phyloP scores from a whole-genome alignment of 2,888 invertebrate species.

The Pseudoips prasinana region DNA sequence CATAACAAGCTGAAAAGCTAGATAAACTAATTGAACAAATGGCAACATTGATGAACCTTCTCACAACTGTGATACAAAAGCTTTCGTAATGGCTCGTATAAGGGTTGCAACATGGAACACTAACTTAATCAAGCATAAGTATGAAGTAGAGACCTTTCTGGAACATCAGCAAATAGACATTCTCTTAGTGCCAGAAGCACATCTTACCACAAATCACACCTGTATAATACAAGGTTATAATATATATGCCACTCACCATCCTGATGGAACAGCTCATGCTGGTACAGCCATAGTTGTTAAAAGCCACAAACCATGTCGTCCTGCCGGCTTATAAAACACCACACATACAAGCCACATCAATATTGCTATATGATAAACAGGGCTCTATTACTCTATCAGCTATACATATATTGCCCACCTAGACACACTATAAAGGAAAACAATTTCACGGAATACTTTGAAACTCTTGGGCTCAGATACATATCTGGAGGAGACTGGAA shows the following conservation, averaged over 20 bases:
- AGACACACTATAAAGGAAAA: constrained; percentile 4
- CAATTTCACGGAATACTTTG: background rate
- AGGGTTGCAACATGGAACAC: constrained; percentile 3
- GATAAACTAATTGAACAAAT: constrained; percentile 6
- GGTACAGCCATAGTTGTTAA: constrained; percentile 2
- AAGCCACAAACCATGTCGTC: constrained; percentile 2
- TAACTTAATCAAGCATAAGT: background rate
- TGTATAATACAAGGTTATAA: background rate
- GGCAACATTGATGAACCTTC: constrained; percentile 1
- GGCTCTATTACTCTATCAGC: constrained; percentile 2
- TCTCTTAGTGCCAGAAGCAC: constrained; percentile 1
- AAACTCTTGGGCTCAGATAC: constrained; percentile 1
- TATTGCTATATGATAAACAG: constrained; percentile 1
- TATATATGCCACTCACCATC: constrained; percentile 1
- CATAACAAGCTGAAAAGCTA: constrained; percentile 4
- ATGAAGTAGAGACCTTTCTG: background rate
- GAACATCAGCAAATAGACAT: background rate
- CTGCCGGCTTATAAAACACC: constrained; percentile 3
- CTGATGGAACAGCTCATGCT: constrained; percentile 3
- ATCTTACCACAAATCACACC: background rate
- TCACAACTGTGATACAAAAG: constrained; percentile 1
- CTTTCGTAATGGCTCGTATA: background rate
- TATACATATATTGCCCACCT: constrained; percentile 10
- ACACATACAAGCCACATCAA: constrained; percentile 5
- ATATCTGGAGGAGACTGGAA: constrained; percentile 14